Evolutionary conservation across 1,140 invertebrate species (phyloP), one percentile per base, ranked within the genome.

Genomic region (Lycorma delicatula): DNA sequence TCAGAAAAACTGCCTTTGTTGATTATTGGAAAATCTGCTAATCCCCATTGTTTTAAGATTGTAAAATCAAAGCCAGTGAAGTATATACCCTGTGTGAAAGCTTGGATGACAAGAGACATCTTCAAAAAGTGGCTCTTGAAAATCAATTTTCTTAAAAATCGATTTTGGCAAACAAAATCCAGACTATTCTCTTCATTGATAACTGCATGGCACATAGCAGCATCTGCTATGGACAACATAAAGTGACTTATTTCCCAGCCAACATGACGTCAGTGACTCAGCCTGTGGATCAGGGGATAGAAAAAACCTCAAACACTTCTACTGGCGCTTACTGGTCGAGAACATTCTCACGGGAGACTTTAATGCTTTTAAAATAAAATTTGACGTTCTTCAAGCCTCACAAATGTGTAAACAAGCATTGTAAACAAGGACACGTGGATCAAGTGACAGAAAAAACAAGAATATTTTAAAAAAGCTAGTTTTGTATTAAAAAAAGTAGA

Each of bases 201-300:
- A 60, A 60, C 28, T 60, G 58, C 34, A 48, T 53, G 29, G 53
- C 53, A 20, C 58, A 55, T 28, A 44, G 41, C 52, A 44, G 54
- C 56, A 61, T 5, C 22, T 46, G 6, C 20, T 16, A 46, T 48
- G 46, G 46, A 48, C 5, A 48, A 48, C 27, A 25, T 48, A n/a
- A 48, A 48, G 27, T 20, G 23, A 4, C 9, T 48, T 48, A 25
- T 48, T 48, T 48, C 27, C 23, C 46, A 3, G 4, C 23, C 11
- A 48, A 48, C 20, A 48, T 48, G 46, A 48, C n/a, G n/a, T n/a
- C 46, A 13, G 47, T 49, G 18, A 29, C 31, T 28, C 49, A 28
- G 23, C 18, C 27, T 7, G 31, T 51, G 23, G 49, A 51, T 16
- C 7, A 51, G 11, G 23, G 49, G 18, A 29, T n/a, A n/a, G n/a